phyloP scores from a whole-genome alignment of 2,113 vertebrate species.

The Neogobius melanostomus region DNA sequence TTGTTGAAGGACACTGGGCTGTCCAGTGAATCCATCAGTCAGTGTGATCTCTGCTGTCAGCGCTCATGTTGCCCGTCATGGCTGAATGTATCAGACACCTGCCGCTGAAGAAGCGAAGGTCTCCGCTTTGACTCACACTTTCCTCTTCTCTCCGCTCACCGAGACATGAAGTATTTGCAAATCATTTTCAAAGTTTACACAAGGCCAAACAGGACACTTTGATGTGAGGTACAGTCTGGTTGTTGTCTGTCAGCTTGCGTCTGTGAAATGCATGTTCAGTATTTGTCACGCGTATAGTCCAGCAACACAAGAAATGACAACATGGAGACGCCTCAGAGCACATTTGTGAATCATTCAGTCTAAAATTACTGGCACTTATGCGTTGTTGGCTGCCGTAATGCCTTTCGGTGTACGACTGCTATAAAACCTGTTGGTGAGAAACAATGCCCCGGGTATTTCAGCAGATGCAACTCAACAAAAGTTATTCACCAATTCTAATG shows the following conservation, averaged over 20 bases:
- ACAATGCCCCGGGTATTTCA: slow-evolving; percentile 32
- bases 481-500: slow-evolving; percentile 56
- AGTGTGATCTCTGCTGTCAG: slow-evolving; percentile 19
- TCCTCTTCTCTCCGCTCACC: background rate
- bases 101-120: background rate
- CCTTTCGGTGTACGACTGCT: slow-evolving; percentile 36
- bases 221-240: background rate
- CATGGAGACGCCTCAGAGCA: slow-evolving; percentile 36
- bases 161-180: slow-evolving; percentile 7
- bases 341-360: slow-evolving; percentile 61
- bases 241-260: slow-evolving; percentile 20
- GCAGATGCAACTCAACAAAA: slow-evolving; percentile 42
- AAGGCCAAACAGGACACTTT: slow-evolving; percentile 3
- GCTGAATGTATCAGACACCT: slow-evolving; percentile 14
- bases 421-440: slow-evolving; percentile 60
- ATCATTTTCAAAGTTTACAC: background rate
- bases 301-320: slow-evolving; percentile 36
- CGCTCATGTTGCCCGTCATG: background rate
- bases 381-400: slow-evolving; percentile 48
- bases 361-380: slow-evolving; percentile 67
- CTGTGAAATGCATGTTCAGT: background rate
- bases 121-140: slow-evolving; percentile 32
- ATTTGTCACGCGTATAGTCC: slow-evolving; percentile 1
- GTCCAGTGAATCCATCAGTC: slow-evolving; percentile 11
- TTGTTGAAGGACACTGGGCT: background rate